Conservation (phyloP, 2,888 invertebrate genomes). For the Lepidocyrtinus sp. region DNA sequence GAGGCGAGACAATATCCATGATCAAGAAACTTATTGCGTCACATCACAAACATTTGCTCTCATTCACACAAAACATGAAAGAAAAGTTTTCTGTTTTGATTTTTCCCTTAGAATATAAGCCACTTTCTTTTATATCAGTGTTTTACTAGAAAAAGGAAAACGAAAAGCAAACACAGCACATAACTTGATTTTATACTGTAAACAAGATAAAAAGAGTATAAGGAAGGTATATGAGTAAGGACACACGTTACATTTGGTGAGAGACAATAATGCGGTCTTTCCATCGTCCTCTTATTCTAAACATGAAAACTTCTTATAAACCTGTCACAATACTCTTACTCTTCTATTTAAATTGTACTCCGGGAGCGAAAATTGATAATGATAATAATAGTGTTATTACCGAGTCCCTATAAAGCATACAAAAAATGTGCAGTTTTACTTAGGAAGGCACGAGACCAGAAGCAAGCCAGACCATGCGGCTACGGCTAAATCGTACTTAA, state of each 20-base stretch:
- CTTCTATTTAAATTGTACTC: neutral
- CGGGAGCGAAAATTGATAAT: neutral
- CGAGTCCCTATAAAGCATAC: neutral
- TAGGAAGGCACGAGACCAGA: neutral
- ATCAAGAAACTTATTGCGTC: too few relatives aligned
- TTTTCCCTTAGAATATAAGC: neutral
- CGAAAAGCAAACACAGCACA: neutral
- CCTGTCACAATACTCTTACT: neutral
- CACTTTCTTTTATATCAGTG: neutral
- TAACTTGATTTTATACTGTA: neutral
- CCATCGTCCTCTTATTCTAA: slow-evolving; percentile 38
- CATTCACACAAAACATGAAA: neutral
- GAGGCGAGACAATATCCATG: too few relatives aligned
- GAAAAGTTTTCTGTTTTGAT: neutral
- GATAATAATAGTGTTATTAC: neutral
- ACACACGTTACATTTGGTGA: slow-evolving; percentile 34
- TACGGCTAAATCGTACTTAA: slow-evolving; percentile 36
- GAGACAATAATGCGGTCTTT: slow-evolving; percentile 56
- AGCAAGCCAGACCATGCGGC: neutral
- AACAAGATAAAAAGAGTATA: neutral
- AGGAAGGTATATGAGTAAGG: slow-evolving; percentile 44
- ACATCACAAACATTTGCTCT: neutral
- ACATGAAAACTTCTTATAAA: slow-evolving; percentile 56
- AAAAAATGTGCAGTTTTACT: neutral
- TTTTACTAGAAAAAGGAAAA: neutral